Evolutionary conservation across 2,113 vertebrate genomes (phyloP), one percentile per base, ranked within the genome.

Genomic region (Ceyx cyanopectus): DNA sequence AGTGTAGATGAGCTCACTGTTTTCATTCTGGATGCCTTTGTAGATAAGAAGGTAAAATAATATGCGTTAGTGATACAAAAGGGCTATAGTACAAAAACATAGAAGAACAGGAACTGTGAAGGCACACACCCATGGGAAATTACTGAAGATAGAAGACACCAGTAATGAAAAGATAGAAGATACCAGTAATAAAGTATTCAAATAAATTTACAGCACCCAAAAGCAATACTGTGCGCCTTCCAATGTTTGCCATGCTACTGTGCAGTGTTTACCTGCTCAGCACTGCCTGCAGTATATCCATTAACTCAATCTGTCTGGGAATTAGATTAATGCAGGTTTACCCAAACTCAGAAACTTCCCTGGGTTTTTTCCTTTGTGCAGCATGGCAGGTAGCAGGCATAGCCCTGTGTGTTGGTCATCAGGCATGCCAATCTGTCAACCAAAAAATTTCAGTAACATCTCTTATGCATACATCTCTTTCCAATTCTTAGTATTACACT

Each of bases 201-300:
- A 73, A 43, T 51, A 76, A 70, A 32, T 81, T 18, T 63, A 40
- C 30, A 51, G 57, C 30, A 60, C 11, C 22, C 29, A 57, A 18
- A 29, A 62, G 27, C 40, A 7, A 4, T 32, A 37, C 12, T 58
- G 20, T 83, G 24, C 21, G 53, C 29, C 50, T 81, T 80, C 17
- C 32, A 8, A 1, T 1, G 2, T 85, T 77, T 81, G 34, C 41
- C 16, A 1, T 53, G 27, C 34, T 87, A 23, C 7, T 75, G 17
- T 0, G 0, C 11, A 6, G 40, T 48, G 8, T 29, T 82, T 50
- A 73, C 48, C 61, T 41, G 15, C 50, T 63, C 13, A n/a, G 23
- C 24, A 5, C 50, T 34, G 9, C 19, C 21, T 37, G 23, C 12
- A 40, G 16, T 41, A 51, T 82, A 74, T 50, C 34, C 7, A 14